These are phyloP conservation scores for Diorhabda carinulata DNA, from an alignment of 1,140 invertebrate species.

Conservation along the genomic window DNA sequence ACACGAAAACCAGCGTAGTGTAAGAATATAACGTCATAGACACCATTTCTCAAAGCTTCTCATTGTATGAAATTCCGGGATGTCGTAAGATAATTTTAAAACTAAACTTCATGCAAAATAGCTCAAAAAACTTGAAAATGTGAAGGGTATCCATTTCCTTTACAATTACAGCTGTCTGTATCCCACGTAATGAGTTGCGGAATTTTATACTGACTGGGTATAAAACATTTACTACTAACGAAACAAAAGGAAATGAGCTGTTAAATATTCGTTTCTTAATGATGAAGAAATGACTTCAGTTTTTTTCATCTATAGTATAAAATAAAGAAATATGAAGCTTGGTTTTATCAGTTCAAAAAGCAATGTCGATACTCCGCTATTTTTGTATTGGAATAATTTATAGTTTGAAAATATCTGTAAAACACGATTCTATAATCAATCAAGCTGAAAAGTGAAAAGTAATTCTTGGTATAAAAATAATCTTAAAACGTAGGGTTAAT, in stretches of 20 bases:
- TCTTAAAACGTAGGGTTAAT: no score
- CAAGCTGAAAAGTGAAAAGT: no score
- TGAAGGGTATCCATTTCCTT: constrained; percentile 7
- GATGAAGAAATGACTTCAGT: no score
- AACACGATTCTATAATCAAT: no score
- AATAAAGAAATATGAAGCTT: no score
- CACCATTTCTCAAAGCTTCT: background rate
- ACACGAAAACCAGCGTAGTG: constrained; percentile 9
- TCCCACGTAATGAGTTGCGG: constrained; percentile 6
- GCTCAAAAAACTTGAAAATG: background rate
- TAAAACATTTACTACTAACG: background rate
- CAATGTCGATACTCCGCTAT: no score
- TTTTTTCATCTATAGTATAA: no score
- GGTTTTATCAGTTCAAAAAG: no score
- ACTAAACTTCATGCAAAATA: background rate
- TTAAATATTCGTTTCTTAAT: no score
- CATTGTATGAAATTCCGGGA: background rate
- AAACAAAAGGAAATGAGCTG: background rate
- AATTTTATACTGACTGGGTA: constrained; percentile 7
- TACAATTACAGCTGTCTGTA: constrained; percentile 3
- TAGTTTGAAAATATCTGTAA: no score
- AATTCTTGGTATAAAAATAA: no score
- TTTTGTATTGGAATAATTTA: no score
- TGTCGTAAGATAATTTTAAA: constrained; percentile 6
- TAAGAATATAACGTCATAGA: background rate